phyloP scores from a whole-genome alignment of 35 echinoderm and acorn worm genomes.

The Nesometra sesokonis region DNA sequence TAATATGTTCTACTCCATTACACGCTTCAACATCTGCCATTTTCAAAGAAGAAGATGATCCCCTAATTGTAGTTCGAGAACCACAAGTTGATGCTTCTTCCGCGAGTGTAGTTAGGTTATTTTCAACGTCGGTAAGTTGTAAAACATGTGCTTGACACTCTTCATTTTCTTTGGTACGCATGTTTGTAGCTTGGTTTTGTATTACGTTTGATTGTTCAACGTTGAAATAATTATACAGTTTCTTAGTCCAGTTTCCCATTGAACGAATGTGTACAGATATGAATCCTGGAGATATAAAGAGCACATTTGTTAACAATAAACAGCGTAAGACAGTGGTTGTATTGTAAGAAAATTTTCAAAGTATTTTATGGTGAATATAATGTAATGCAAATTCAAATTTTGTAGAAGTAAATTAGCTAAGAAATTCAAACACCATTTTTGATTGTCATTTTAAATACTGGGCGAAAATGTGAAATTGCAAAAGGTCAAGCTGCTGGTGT shows the following conservation, averaged over 20 bases:
- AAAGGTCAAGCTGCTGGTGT: no score
- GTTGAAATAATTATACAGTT: conserved; percentile 38
- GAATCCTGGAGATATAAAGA: conserved; percentile 35
- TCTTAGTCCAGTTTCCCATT: conserved; percentile 82
- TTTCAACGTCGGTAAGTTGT: not conserved
- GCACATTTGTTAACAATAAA: not conserved
- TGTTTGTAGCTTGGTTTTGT: not conserved
- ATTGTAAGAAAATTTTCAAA: no score
- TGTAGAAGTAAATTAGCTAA: no score
- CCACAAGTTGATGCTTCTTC: not conserved
- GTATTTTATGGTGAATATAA: no score
- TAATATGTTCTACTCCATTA: not conserved
- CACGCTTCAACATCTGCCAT: not conserved
- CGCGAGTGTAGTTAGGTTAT: not conserved
- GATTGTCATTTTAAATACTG: no score
- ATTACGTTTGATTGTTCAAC: not conserved
- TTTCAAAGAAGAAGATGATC: not conserved
- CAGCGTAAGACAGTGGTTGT: no score
- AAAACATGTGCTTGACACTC: not conserved
- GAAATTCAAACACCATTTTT: no score
- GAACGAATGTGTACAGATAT: conserved; percentile 67
- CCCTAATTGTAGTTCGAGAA: not conserved
- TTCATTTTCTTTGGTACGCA: not conserved
- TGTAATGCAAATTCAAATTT: no score
- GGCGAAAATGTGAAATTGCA: no score